A percentile compares a stretch with the other conserved stretches of the same genome.
phyloP scores from a whole-genome alignment of 1,140 invertebrate genomes.

The Danaus plexippus region DNA sequence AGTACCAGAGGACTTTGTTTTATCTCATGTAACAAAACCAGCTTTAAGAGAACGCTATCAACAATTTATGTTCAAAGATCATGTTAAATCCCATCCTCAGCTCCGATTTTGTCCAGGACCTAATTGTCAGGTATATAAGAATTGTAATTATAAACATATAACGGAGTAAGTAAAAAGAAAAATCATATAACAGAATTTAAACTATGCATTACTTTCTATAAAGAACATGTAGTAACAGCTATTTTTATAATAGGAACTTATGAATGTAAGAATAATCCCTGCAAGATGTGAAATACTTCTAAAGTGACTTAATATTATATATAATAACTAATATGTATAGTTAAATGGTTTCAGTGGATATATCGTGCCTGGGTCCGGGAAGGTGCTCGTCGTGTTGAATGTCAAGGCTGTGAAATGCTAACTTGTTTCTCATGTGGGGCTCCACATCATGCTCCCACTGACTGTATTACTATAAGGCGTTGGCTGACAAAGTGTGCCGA shows the following conservation, averaged over 20 bases:
- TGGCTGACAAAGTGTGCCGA: slow-evolving; percentile 99
- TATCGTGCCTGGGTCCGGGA: slow-evolving; percentile 54
- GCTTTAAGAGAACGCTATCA: slow-evolving; percentile 92
- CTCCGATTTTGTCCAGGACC: slow-evolving; percentile 95
- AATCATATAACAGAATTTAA: no score
- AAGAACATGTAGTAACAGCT: no score
- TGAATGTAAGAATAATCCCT: no score
- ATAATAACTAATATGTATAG: background rate
- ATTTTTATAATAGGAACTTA: no score
- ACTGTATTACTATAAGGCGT: slow-evolving; percentile 95
- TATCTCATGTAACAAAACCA: slow-evolving; percentile 85
- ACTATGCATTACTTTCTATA: no score
- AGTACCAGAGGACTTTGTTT: slow-evolving; percentile 96
- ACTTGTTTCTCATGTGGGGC: slow-evolving; percentile 91
- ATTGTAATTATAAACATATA: background rate
- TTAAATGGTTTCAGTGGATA: slow-evolving; percentile 45
- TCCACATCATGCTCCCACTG: slow-evolving; percentile 98
- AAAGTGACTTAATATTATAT: background rate
- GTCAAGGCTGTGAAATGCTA: slow-evolving; percentile 69
- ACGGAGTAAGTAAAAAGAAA: background rate
- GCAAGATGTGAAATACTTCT: no score
- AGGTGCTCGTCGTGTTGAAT: slow-evolving; percentile 65
- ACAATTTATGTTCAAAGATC: slow-evolving; percentile 95
- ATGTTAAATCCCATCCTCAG: slow-evolving; percentile 93
- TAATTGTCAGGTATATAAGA: slow-evolving; percentile 85